Percentiles rank a stretch among this genome's conserved stretches.
phyloP scores from a whole-genome alignment of 1,140 invertebrate genomes.

The Papilio glaucus region DNA sequence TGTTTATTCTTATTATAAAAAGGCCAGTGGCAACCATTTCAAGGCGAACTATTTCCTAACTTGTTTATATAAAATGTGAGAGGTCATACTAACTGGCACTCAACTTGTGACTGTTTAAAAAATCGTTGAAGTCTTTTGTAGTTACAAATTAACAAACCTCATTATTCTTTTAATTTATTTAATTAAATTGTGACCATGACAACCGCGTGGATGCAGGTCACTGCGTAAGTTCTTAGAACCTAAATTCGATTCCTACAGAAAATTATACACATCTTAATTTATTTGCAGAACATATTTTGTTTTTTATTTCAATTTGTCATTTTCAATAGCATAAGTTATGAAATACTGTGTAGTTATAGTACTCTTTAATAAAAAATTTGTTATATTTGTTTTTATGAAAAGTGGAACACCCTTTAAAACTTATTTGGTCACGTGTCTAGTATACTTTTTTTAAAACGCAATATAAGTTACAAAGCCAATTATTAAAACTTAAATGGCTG shows the following conservation, averaged over 20 bases:
- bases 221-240: not conserved
- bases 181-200: not conserved
- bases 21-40: slow-evolving; percentile 15
- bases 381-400: no score
- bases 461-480: no score
- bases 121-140: slow-evolving; percentile 25
- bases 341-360: no score
- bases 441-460: no score
- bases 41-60: slow-evolving; percentile 34
- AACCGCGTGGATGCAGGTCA: not conserved
- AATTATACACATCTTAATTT: not conserved
- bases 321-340: no score
- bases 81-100: slow-evolving; percentile 8
- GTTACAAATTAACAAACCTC: not conserved
- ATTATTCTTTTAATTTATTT: not conserved
- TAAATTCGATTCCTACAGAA: not conserved
- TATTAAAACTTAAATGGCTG: no score
- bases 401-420: no score
- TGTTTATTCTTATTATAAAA: slow-evolving; percentile 32
- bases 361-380: no score
- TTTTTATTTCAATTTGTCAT: no score
- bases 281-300: no score
- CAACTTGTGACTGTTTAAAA: slow-evolving; percentile 1
- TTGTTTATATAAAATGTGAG: slow-evolving; percentile 23
- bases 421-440: no score